Evolutionary conservation across 2,888 invertebrate genomes (phyloP).

Genomic region (Acleris laterana): DNA sequence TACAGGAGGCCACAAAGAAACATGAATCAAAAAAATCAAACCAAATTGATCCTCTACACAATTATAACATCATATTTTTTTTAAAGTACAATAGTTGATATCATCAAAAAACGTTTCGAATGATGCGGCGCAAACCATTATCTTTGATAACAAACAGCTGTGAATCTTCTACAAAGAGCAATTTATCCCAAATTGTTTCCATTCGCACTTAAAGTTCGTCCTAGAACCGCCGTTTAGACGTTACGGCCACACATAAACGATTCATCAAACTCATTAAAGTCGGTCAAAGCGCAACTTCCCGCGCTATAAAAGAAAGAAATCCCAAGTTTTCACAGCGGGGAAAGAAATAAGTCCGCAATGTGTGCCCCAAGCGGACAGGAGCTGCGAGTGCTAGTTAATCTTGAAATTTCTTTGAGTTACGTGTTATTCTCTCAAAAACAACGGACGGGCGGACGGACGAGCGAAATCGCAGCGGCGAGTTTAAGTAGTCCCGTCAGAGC

Average conservation of each 20-base stretch:
- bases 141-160: neutral
- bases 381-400: no score
- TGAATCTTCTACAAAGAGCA: neutral
- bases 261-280: slow-evolving; percentile 64
- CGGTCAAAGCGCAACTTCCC: slow-evolving; percentile 52
- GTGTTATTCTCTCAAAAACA: no score
- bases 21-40: no score
- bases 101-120: no score
- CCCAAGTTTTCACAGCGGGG: slow-evolving; percentile 62
- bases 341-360: slow-evolving; percentile 55
- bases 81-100: no score
- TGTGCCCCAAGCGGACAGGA: slow-evolving; percentile 40
- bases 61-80: no score
- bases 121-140: neutral
- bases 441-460: no score
- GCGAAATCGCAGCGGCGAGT: no score
- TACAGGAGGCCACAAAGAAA: no score
- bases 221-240: slow-evolving; percentile 1
- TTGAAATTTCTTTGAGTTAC: no score
- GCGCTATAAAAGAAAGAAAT: slow-evolving; percentile 59
- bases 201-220: slow-evolving; percentile 5
- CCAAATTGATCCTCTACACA: no score
- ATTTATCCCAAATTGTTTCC: neutral
- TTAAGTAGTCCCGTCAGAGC: no score
- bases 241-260: slow-evolving; percentile 47